Percentiles rank a stretch among this genome's conserved stretches.
phyloP scores from a whole-genome alignment of 2,888 invertebrate species.

The Heliconius aoede region DNA sequence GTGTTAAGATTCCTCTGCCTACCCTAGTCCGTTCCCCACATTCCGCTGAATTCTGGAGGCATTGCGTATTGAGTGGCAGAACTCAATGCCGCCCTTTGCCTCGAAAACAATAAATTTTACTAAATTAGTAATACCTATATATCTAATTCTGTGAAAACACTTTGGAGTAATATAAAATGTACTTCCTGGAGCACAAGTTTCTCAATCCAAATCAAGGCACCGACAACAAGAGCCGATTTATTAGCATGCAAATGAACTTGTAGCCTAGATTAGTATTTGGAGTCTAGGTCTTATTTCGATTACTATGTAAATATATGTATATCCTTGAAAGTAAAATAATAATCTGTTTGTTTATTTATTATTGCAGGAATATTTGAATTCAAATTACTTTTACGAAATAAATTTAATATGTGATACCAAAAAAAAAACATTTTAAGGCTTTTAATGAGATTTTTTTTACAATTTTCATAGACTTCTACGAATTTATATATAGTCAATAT shows the following conservation, averaged over 20 bases:
- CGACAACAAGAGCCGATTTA: conserved; percentile 1
- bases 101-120: too few species aligned
- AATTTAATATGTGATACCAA: too few species aligned
- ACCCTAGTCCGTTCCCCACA: too few species aligned
- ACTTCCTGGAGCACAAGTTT: not conserved
- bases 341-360: conserved; percentile 2
- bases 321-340: not conserved
- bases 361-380: not conserved
- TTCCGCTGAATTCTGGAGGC: too few species aligned
- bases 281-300: conserved; percentile 15
- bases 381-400: too few species aligned
- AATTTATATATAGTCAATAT: too few species aligned
- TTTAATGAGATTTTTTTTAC: not conserved
- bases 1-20: too few species aligned
- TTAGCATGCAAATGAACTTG: conserved; percentile 13
- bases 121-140: too few species aligned
- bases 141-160: not conserved
- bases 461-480: not conserved
- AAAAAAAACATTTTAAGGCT: not conserved
- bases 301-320: conserved; percentile 13
- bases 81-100: too few species aligned
- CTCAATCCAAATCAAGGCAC: not conserved
- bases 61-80: too few species aligned
- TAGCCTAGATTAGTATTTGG: conserved; percentile 14
- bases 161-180: not conserved